Evolutionary conservation across 1,140 invertebrate species (phyloP).

Genomic region (Drosophila bifasciata): DNA sequence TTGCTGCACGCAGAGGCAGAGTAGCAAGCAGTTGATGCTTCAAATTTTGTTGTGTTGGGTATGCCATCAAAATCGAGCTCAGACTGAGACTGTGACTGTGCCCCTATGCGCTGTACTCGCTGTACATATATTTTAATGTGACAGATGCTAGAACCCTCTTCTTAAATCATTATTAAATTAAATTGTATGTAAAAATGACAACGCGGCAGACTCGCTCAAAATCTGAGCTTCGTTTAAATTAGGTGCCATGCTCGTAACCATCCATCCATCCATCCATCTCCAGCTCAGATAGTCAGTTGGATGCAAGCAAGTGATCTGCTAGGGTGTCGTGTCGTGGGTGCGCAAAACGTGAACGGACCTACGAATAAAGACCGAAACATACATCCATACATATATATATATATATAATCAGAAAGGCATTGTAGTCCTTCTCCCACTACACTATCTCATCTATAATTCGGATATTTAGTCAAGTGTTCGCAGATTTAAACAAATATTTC

Average conservation of each 20-base stretch:
- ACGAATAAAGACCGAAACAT: not conserved
- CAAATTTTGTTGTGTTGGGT: not conserved
- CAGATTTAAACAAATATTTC: not conserved
- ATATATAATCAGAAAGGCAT: too few species aligned
- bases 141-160: constrained; percentile 47
- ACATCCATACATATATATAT: too few species aligned
- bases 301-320: constrained; percentile 45
- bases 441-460: too few species aligned
- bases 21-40: too few species aligned
- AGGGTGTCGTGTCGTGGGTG: constrained; percentile 59
- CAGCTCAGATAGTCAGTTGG: constrained; percentile 50
- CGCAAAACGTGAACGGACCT: constrained; percentile 15
- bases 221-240: constrained; percentile 49
- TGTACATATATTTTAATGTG: constrained; percentile 1
- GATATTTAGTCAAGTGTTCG: not conserved
- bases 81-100: constrained; percentile 2
- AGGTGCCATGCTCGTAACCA: constrained; percentile 24
- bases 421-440: too few species aligned
- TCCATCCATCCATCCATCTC: constrained; percentile 30
- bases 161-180: constrained; percentile 79
- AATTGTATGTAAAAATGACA: constrained; percentile 67
- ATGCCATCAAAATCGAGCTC: not conserved
- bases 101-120: constrained; percentile 5
- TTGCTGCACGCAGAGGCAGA: too few species aligned
- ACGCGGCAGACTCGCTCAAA: constrained; percentile 20